Percentiles rank a stretch among this genome's conserved stretches.
phyloP scores from a whole-genome alignment of 2,113 vertebrate genomes.

The Naja naja region DNA sequence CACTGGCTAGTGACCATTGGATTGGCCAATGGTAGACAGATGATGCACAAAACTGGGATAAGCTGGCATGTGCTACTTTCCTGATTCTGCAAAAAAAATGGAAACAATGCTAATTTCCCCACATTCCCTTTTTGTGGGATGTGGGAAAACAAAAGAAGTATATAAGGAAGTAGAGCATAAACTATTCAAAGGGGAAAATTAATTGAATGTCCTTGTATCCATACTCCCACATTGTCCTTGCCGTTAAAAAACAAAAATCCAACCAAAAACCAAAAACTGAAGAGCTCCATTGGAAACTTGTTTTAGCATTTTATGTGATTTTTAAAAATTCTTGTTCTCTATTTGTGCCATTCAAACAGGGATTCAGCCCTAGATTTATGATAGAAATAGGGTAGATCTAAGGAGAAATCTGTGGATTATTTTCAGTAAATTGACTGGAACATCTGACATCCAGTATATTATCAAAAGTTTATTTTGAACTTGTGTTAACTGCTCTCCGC shows the following conservation, averaged over 20 bases:
- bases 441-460: background rate
- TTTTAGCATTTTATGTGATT: background rate
- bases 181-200: background rate
- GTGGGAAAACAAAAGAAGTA: background rate
- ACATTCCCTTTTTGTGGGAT: background rate
- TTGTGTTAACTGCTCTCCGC: background rate
- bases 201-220: background rate
- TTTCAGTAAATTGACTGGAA: background rate
- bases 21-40: background rate
- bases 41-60: background rate
- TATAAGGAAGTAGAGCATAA: background rate
- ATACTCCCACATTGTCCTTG: background rate
- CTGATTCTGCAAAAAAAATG: background rate
- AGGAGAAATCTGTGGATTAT: background rate
- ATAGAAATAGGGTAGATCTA: background rate
- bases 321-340: background rate
- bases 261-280: background rate
- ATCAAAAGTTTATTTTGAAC: background rate
- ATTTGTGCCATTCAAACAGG: background rate
- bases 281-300: background rate
- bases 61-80: background rate
- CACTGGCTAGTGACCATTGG: background rate
- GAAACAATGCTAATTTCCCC: background rate
- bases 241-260: background rate
- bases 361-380: background rate